Conservation (phyloP, 2,113 vertebrate species). For the Sigmodon hispidus region DNA sequence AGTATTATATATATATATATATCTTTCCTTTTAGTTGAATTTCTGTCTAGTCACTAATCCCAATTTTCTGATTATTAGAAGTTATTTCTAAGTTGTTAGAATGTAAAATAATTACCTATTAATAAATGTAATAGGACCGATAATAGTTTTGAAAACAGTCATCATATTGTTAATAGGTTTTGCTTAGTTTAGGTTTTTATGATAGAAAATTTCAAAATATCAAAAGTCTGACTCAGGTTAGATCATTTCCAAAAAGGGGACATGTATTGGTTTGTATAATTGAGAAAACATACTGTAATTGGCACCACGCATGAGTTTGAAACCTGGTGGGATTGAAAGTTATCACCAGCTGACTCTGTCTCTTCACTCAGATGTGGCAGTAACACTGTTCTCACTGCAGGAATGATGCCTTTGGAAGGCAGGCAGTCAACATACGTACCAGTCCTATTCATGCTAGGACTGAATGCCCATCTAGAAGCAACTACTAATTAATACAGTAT, state of each 20-base stretch:
- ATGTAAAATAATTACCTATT: slow-evolving; percentile 41
- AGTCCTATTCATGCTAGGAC: not conserved
- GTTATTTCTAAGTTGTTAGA: slow-evolving; percentile 46
- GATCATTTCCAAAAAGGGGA: not conserved
- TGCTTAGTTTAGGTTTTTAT: slow-evolving; percentile 27
- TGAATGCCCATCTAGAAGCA: not conserved
- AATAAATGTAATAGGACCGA: not conserved
- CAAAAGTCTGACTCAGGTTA: slow-evolving; percentile 20
- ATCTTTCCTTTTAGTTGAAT: not conserved
- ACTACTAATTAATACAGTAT: not conserved
- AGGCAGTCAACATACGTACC: not conserved
- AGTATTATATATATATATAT: not conserved
- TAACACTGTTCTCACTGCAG: no score
- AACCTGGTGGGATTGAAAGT: not conserved
- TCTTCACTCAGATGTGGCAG: not conserved
- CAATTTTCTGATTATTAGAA: slow-evolving; percentile 26
- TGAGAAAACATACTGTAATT: not conserved
- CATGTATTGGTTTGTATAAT: not conserved
- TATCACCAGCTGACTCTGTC: not conserved
- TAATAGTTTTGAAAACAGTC: slow-evolving; percentile 4
- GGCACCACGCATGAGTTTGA: not conserved
- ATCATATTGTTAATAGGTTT: not conserved
- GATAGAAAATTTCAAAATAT: not conserved
- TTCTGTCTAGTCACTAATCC: slow-evolving; percentile 49
- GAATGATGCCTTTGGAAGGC: not conserved